A percentile compares a stretch with the other conserved stretches of the same genome.
phyloP scores from a whole-genome alignment of 2,888 invertebrate genomes.

The Leptinotarsa tumamoca region DNA sequence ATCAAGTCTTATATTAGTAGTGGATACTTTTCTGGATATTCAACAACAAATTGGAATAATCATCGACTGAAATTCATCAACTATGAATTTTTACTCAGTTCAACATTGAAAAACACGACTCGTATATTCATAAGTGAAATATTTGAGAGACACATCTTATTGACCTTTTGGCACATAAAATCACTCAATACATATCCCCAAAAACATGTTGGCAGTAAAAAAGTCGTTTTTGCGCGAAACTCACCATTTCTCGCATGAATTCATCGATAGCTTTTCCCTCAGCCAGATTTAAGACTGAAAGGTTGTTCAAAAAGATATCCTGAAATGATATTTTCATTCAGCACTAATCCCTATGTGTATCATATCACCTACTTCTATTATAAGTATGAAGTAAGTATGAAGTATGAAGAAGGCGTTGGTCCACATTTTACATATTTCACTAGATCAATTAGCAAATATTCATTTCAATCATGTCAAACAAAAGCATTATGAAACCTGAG shows the following conservation, averaged over 20 bases:
- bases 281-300: slow-evolving; percentile 11
- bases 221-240: neutral
- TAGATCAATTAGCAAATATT: too few relatives aligned
- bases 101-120: too few relatives aligned
- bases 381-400: too few relatives aligned
- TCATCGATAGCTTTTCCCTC: neutral
- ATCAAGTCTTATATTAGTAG: too few relatives aligned
- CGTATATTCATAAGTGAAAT: neutral
- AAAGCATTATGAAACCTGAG: too few relatives aligned
- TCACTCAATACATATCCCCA: neutral
- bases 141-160: neutral
- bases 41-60: too few relatives aligned
- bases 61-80: too few relatives aligned
- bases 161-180: neutral
- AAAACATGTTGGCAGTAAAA: neutral
- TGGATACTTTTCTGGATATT: too few relatives aligned
- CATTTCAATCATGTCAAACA: too few relatives aligned
- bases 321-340: slow-evolving; percentile 8
- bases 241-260: neutral
- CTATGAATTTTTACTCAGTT: too few relatives aligned
- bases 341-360: neutral
- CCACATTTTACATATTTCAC: too few relatives aligned
- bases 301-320: slow-evolving; percentile 4
- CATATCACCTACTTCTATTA: too few relatives aligned
- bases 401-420: neutral